Evolutionary conservation across 1,140 invertebrate species (phyloP), one percentile per base, ranked within the genome.

Genomic region (Neelides sp.): DNA sequence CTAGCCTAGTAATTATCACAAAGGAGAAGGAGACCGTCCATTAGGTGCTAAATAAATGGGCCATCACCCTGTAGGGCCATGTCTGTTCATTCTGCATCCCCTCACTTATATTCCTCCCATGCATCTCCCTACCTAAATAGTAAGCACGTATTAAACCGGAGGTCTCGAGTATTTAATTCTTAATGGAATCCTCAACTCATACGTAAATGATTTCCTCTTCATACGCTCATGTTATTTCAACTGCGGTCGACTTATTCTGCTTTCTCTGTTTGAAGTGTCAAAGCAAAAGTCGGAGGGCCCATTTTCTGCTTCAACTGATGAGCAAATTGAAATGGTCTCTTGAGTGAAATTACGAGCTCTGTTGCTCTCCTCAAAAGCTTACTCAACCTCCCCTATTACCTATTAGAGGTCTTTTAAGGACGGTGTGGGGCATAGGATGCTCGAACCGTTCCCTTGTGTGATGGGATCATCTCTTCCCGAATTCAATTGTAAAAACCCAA

Each of bases 301-400:
- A 54, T 54, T 54, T 54, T 54, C 52, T 49, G 47, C 45, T 54
- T 54, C 36, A 54, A 48, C 49, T 54, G 52, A 54, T 49, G 28
- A 44, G 45, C 52, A 54, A 54, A 54, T 54, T 54, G 52, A 54
- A 54, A 54, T 8, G 7, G 28, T 32, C n/a, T n/a, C n/a, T n/a
- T n/a, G n/a, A n/a, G n/a, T n/a, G n/a, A n/a, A n/a, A n/a, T n/a
- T n/a, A n/a, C n/a, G n/a, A n/a, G n/a, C n/a, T n/a, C n/a, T n/a
- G n/a, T n/a, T n/a, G n/a, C n/a, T n/a, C n/a, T n/a, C n/a, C n/a
- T n/a, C n/a, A 32, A 7, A 32, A 32, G n/a, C 28, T 32, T 32
- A 32, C 7, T 32, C 28, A 32, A 8, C 28, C 7, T 32, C 28
- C 28, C n/a, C 28, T 32, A 8, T 32, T n/a, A n/a, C n/a, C n/a